phyloP scores from a whole-genome alignment of 2,113 vertebrate species.

The Leptobrachium ailaonicum region DNA sequence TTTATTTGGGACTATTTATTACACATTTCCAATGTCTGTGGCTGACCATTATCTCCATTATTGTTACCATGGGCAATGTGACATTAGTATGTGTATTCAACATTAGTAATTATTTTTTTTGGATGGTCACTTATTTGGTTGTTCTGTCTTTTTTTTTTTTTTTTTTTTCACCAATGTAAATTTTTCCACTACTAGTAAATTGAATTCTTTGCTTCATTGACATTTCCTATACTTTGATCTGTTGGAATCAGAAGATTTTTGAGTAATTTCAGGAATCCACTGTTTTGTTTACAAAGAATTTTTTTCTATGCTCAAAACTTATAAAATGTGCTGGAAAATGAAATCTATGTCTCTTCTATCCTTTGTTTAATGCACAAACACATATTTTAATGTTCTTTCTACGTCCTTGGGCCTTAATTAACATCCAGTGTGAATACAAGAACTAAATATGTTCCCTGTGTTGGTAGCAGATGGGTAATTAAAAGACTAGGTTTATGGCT shows the following conservation, averaged over 20 bases:
- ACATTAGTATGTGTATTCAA: conserved; percentile 32
- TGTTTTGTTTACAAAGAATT: conserved; percentile 56
- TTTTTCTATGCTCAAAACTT: conserved; percentile 6
- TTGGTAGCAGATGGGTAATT: too few relatives aligned
- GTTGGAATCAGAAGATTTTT: conserved; percentile 32
- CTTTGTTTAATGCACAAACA: not conserved
- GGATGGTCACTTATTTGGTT: conserved; percentile 55
- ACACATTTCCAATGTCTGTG: conserved; percentile 56
- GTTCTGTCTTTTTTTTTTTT: not conserved
- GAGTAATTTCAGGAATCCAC: conserved; percentile 58
- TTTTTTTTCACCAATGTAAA: conserved; percentile 52
- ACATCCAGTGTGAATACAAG: too few relatives aligned
- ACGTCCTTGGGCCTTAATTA: too few relatives aligned
- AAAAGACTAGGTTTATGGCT: too few relatives aligned
- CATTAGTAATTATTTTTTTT: conserved; percentile 53
- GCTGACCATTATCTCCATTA: conserved; percentile 59
- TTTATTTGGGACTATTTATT: conserved; percentile 74
- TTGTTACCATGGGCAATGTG: conserved; percentile 56
- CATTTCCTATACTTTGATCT: conserved; percentile 33
- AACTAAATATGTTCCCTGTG: too few relatives aligned
- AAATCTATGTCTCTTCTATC: not conserved
- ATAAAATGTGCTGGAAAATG: conserved; percentile 15
- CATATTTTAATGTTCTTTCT: not conserved
- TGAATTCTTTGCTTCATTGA: conserved; percentile 61
- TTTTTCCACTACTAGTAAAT: conserved; percentile 57